Base-by-base conservation (phyloP, 2,113 vertebrate species). In the Neolamprologus hecqui region DNA sequence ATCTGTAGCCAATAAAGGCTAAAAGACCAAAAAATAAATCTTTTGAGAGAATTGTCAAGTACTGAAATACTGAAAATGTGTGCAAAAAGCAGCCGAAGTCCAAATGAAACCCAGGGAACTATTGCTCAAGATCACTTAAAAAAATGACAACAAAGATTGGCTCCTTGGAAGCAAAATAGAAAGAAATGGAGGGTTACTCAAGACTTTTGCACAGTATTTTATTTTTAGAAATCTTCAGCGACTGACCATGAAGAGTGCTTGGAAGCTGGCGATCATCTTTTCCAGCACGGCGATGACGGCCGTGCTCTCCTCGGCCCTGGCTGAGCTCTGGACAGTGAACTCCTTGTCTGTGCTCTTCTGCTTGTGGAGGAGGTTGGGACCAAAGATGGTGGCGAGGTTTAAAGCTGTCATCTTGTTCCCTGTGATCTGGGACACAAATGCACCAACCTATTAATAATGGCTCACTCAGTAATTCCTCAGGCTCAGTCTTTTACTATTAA, bases 371-470 rank as follows among this genome's bases (percentile, higher is more conserved):
- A 99, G 95, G 90, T 99, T 99, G 57, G 98, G 98, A n/a, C 98
- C 98, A 83, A 99, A 98, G 95, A 99, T 98, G 86, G 98, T 99
- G 91, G 98, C 98, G 88, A 98, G 95, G 93, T 99, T 99, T 77
- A 98, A 95, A 3, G 98, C 97, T 6, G 98, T 99, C 98, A 99
- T 99, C 96, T 98, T 99, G 94, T 99, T 99, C 84, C 98, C 98
- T 68, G 97, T 98, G 88, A 98, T 90, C 98, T 99, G 8, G 13
- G 17, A 60, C 26, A 57, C 3, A 53, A 80, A 57, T 11, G 26
- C 4, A 58, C 11, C 7, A 8, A 6, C 1, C 2, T n/a, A 19
- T 86, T 6, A 75, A 35, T 79, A 51, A 6, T 31, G 23, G 17
- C 1, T 42, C 70, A 12, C 6, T 57, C 35, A 28, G 68, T 75